Evolutionary conservation across 2,797 vertebrate species (phyloP).

Genomic region (Phrynocephalus vlangalii): DNA sequence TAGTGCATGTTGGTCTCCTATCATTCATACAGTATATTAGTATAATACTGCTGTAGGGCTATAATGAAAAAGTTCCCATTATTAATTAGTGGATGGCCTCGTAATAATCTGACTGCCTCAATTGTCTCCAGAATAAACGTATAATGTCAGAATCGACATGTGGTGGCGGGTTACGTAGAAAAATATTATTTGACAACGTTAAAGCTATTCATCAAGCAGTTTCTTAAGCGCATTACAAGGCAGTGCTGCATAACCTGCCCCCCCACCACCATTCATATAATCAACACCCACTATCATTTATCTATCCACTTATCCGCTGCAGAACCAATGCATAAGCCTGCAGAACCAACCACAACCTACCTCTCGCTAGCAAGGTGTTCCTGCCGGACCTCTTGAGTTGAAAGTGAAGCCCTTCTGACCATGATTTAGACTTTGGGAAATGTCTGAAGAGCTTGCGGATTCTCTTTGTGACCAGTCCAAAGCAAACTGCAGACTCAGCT

Average conservation of each 20-base stretch:
- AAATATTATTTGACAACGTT: background rate
- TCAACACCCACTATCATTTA: accelerated
- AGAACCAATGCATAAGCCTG: accelerated
- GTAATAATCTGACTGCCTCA: background rate
- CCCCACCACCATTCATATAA: background rate
- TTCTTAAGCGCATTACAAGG: background rate
- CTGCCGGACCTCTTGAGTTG: constrained; percentile 82
- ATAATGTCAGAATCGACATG: background rate
- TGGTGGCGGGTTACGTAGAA: background rate
- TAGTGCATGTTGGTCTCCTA: background rate
- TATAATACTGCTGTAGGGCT: background rate
- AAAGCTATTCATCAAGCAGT: background rate
- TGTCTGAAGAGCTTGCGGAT: constrained; percentile 87
- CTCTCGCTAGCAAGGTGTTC: constrained; percentile 74
- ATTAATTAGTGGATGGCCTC: background rate
- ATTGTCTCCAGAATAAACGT: background rate
- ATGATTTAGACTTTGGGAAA: constrained; percentile 86
- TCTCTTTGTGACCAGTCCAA: constrained; percentile 84
- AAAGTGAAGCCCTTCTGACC: constrained; percentile 81
- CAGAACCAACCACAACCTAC: constrained; percentile 74
- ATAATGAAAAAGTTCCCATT: background rate
- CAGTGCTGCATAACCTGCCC: background rate
- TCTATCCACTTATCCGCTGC: background rate
- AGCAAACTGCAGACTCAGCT: constrained; percentile 81
- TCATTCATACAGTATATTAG: background rate